phyloP scores from a whole-genome alignment of 2,113 vertebrate species.

The Oncorhynchus tshawytscha region DNA sequence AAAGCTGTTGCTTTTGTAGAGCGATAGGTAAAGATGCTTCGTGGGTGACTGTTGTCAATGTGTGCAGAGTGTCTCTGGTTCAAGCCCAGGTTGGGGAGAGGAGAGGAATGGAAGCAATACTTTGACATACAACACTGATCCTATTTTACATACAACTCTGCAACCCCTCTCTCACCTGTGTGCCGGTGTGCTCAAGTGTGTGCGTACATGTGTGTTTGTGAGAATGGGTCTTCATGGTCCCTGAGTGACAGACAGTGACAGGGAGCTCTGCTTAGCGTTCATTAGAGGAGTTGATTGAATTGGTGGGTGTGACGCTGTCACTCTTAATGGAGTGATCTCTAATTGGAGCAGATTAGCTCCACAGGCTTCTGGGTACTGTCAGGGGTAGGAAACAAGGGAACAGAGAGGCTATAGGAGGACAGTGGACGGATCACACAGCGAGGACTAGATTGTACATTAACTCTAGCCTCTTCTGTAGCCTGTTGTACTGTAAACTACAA shows the following conservation, averaged over 20 bases:
- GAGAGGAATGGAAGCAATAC: no score
- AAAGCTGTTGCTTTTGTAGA: no score
- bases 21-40: no score
- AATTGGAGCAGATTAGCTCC: conserved; percentile 60
- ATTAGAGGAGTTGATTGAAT: conserved; percentile 65
- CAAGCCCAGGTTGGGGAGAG: no score
- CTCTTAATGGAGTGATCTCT: conserved; percentile 70
- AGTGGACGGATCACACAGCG: not conserved
- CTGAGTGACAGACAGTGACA: conserved; percentile 23
- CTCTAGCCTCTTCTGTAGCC: not conserved
- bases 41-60: no score
- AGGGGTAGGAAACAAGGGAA: conserved; percentile 35
- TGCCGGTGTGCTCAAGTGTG: not conserved
- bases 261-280: conserved; percentile 63
- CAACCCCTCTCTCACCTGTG: no score
- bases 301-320: conserved; percentile 68
- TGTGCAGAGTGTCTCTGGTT: no score
- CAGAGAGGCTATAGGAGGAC: conserved; percentile 17
- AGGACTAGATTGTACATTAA: no score
- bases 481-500: no score
- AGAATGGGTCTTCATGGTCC: conserved; percentile 35
- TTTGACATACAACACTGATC: no score
- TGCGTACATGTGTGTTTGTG: not conserved
- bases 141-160: no score
- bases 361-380: conserved; percentile 57